Base-by-base conservation (phyloP, 2,797 vertebrate species). In the Gephyroberyx darwinii region DNA sequence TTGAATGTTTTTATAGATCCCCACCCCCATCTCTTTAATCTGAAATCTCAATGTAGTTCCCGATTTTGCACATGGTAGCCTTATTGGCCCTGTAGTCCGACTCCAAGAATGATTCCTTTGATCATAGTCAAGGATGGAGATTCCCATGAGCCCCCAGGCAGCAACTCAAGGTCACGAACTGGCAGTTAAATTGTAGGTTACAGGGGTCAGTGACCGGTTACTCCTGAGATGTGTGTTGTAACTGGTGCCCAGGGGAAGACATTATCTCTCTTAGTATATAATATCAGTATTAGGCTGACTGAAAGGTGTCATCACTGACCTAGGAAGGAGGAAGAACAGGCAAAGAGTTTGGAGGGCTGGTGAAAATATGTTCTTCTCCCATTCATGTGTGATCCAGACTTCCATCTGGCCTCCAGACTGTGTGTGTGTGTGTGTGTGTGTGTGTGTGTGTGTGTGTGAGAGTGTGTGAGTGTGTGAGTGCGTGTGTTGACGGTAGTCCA, bases 401-500 rank as follows among this genome's bases (percentile, higher is more conserved):
- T 83, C 90, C 93, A 93, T 93, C 88, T 93, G 91, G 78, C 77
- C 50, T 86, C 90, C 92, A 93, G 91, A 88, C 80, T 66, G 26
- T 14, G 54, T 72, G 77, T 81, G 67, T 84, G 75, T 86, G 69
- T n/a, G 30, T 80, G 26, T 2, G 26, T 26, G 26, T 26, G 26
- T 83, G 84, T 92, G 82, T 75, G 80, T 66, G 26, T 16, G 54
- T 74, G 77, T 81, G 67, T 84, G 74, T n/a, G n/a, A n/a, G n/a
- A n/a, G 26, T 26, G 26, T 26, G 26, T 83, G 84, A 91, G 82
- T 75, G 80, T 66, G 26, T 16, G 54, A 72, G 77, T 81, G 67
- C 84, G 74, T 86, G 69, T n/a, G 22, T 80, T 26, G 78, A 65
- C 77, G 80, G 75, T 77, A 66, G 71, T 86, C 83, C 79, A 76